phyloP scores from a whole-genome alignment of 2,888 invertebrate species.

The Tetropium fuscum region DNA sequence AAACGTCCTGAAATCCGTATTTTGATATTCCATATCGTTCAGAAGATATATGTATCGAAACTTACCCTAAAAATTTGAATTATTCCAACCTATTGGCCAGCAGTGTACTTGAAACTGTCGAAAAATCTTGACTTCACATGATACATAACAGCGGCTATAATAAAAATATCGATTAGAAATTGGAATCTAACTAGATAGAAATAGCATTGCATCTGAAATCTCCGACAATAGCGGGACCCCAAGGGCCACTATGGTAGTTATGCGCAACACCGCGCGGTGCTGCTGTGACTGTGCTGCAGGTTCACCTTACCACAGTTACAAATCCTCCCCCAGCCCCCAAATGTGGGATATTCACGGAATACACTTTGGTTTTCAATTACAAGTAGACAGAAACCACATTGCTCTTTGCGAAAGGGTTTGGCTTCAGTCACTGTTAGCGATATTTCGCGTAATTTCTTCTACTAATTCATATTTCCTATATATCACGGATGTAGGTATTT shows the following conservation, averaged over 20 bases:
- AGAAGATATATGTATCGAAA: no score
- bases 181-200: conserved; percentile 9
- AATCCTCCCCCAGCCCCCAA: conserved; percentile 33
- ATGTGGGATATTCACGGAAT: conserved; percentile 33
- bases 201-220: conserved; percentile 36
- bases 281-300: conserved; percentile 44
- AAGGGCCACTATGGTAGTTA: conserved; percentile 38
- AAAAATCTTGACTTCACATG: no score
- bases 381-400: conserved; percentile 29
- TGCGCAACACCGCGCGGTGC: conserved; percentile 44
- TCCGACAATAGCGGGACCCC: conserved; percentile 27
- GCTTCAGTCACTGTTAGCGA: conserved; percentile 19
- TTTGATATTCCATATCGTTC: no score
- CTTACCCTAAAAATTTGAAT: no score
- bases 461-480: no score
- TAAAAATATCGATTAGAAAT: no score
- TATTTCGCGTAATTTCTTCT: no score
- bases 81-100: no score
- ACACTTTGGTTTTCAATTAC: conserved; percentile 42
- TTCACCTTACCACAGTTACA: conserved; percentile 42
- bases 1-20: no score
- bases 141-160: no score
- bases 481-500: no score
- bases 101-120: no score
- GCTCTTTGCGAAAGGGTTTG: conserved; percentile 18